phyloP scores from a whole-genome alignment of 2,888 invertebrate species.

The Volucella zonaria region DNA sequence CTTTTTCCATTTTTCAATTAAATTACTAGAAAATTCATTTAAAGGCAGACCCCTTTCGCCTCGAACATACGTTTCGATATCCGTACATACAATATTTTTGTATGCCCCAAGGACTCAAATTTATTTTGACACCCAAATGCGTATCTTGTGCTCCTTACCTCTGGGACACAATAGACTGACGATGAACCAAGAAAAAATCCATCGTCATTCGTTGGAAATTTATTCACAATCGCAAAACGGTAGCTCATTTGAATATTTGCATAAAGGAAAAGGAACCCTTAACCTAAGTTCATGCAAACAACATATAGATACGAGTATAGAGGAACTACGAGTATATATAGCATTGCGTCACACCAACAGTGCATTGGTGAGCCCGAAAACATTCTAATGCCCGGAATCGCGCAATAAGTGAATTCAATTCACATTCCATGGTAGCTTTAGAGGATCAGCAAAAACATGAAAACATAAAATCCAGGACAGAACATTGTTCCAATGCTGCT shows the following conservation, averaged over 20 bases:
- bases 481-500: constrained; percentile 38
- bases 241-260: constrained; percentile 70
- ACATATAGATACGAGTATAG: constrained; percentile 19
- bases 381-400: constrained; percentile 52
- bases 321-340: constrained; percentile 1
- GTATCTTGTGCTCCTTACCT: constrained; percentile 5
- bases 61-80: neutral
- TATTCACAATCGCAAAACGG: constrained; percentile 61
- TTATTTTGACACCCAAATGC: constrained; percentile 22
- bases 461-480: constrained; percentile 49
- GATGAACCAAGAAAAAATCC: constrained; percentile 2
- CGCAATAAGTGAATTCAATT: constrained; percentile 64
- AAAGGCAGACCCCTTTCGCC: constrained; percentile 35
- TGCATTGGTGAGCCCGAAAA: constrained; percentile 52
- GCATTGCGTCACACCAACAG: too few species aligned
- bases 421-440: constrained; percentile 47
- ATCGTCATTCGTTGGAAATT: constrained; percentile 40
- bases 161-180: neutral
- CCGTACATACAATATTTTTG: neutral
- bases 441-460: constrained; percentile 28
- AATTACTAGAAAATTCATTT: constrained; percentile 55
- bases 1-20: neutral
- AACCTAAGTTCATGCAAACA: neutral
- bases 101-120: neutral
- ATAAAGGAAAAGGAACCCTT: constrained; percentile 16